phyloP scores from a whole-genome alignment of 2,113 vertebrate genomes.

The Chloropsis hardwickii region DNA sequence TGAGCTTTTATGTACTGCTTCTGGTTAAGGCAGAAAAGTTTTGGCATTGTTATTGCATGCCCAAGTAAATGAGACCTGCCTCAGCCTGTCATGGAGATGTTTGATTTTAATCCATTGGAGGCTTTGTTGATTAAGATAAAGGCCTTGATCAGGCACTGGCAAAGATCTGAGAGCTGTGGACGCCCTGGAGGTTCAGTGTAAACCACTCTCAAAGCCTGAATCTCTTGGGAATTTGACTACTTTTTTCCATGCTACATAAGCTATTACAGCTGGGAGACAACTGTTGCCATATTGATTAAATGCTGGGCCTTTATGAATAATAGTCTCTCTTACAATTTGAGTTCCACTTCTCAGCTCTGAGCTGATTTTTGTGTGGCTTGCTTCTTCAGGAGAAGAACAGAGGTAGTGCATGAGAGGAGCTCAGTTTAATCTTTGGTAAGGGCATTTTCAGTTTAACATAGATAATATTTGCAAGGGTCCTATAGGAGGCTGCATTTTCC shows the following conservation, averaged over 20 bases:
- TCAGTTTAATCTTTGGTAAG: neutral
- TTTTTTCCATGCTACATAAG: conserved; percentile 25
- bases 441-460: neutral
- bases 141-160: conserved; percentile 16
- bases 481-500: neutral
- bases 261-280: conserved; percentile 13
- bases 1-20: neutral
- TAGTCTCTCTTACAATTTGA: neutral
- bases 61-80: neutral
- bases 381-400: neutral
- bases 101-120: conserved; percentile 25
- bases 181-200: neutral
- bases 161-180: conserved; percentile 1
- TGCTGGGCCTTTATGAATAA: neutral
- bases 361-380: neutral
- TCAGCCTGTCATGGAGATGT: neutral
- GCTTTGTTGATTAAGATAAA: conserved; percentile 49
- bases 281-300: conserved; percentile 1
- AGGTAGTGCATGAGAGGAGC: neutral
- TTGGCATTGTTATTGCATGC: neutral
- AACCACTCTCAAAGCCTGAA: neutral
- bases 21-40: neutral
- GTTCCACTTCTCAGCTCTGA: neutral
- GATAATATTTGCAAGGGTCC: neutral
- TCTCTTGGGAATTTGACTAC: neutral